phyloP scores from a whole-genome alignment of 37 sponge, comb jelly and placozoan species.

The Mnemiopsis leidyi region DNA sequence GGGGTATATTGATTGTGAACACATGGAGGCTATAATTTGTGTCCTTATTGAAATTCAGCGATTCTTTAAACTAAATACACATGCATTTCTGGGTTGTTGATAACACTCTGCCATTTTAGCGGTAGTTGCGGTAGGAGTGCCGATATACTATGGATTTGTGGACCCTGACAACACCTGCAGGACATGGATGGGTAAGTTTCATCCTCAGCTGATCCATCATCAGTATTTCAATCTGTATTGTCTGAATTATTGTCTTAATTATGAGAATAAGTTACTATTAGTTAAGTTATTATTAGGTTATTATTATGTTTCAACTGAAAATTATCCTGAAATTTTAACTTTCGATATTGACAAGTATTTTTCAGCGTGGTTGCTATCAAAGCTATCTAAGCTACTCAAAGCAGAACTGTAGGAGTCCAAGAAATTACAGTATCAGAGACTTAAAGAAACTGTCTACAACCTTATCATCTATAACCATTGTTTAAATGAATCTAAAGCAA shows the following conservation, averaged over 20 bases:
- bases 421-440: too few relatives aligned
- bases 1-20: too few relatives aligned
- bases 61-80: too few relatives aligned
- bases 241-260: too few relatives aligned
- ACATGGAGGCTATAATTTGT: too few relatives aligned
- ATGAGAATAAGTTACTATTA: background rate
- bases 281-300: background rate
- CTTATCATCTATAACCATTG: too few relatives aligned
- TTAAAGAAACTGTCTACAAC: too few relatives aligned
- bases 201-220: too few relatives aligned
- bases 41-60: too few relatives aligned
- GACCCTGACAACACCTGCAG: background rate
- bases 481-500: too few relatives aligned
- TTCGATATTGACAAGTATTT: background rate
- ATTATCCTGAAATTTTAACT: background rate
- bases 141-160: conserved; percentile 32
- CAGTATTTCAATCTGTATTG: too few relatives aligned
- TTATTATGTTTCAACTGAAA: background rate
- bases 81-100: too few relatives aligned
- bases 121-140: background rate
- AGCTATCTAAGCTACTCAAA: background rate
- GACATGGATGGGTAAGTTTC: conserved; percentile 36
- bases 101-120: background rate
- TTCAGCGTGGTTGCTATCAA: conserved; percentile 5
- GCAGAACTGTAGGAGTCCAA: background rate